These are phyloP conservation scores for Meteorus sp. DNA, from an alignment of 1,140 invertebrate species.

Conservation along the genomic window DNA sequence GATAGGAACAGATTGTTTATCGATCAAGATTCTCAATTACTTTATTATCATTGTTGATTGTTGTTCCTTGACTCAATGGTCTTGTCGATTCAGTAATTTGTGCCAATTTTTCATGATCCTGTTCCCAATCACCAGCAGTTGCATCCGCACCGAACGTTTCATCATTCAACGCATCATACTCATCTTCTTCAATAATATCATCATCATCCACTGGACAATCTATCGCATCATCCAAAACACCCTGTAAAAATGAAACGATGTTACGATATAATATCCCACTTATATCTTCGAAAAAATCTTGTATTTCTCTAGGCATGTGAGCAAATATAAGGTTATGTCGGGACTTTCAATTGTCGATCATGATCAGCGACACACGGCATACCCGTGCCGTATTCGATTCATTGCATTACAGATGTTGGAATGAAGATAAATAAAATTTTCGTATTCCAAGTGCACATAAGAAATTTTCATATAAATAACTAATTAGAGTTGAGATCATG, in stretches of 20 bases:
- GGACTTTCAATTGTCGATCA: slow-evolving; percentile 21
- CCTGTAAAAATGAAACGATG: slow-evolving; percentile 19
- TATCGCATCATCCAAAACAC: slow-evolving; percentile 45
- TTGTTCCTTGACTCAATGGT: slow-evolving; percentile 42
- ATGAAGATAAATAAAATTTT: too few relatives aligned
- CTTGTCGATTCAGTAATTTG: slow-evolving; percentile 62
- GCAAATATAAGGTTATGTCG: slow-evolving; percentile 34
- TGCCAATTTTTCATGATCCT: slow-evolving; percentile 69
- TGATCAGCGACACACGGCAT: not conserved
- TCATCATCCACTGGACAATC: slow-evolving; percentile 60
- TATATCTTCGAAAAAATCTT: not conserved
- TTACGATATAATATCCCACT: too few relatives aligned
- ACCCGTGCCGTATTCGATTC: not conserved
- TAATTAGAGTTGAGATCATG: not conserved
- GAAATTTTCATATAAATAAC: too few relatives aligned
- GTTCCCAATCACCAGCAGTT: slow-evolving; percentile 72
- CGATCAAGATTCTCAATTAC: too few relatives aligned
- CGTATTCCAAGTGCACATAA: too few relatives aligned
- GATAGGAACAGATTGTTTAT: too few relatives aligned
- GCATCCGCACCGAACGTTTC: slow-evolving; percentile 83
- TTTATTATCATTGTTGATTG: slow-evolving; percentile 27
- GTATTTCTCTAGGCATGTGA: not conserved
- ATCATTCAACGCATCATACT: slow-evolving; percentile 88
- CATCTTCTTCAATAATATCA: slow-evolving; percentile 74
- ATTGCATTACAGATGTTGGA: not conserved